Conservation (phyloP, 2,113 vertebrate species). For the Apteryx mantelli region DNA sequence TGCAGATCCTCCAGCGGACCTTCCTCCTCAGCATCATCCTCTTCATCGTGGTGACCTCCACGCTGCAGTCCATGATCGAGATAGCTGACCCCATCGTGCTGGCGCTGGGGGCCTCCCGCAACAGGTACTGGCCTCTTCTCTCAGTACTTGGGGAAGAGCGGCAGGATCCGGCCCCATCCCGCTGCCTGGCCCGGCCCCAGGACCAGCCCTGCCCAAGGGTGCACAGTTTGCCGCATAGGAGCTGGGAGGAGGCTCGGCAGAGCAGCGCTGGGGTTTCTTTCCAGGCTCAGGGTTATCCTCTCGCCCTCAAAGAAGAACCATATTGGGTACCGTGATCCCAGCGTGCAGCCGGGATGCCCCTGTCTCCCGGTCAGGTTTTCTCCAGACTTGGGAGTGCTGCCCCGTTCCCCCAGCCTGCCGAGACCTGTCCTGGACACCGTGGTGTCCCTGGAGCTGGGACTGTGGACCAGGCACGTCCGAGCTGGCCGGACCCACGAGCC, state of each 20-base stretch:
- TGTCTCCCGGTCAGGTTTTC: no score
- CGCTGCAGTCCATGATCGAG: slow-evolving; percentile 89
- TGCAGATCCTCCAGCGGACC: slow-evolving; percentile 85
- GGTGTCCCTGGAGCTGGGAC: neutral
- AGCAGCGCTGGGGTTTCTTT: neutral
- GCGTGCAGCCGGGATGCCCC: neutral
- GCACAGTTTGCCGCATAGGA: no score
- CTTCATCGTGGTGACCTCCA: slow-evolving; percentile 89
- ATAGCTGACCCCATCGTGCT: slow-evolving; percentile 86
- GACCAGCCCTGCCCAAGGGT: no score
- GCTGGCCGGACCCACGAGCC: neutral
- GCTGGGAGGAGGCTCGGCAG: no score
- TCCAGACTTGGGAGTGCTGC: neutral
- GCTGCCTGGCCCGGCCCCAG: no score
- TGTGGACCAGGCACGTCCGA: neutral
- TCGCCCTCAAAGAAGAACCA: neutral
- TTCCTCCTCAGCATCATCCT: slow-evolving; percentile 93
- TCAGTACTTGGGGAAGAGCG: neutral
- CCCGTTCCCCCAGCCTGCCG: neutral
- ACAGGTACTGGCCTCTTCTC: slow-evolving; percentile 67
- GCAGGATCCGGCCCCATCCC: neutral
- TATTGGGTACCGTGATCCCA: no score
- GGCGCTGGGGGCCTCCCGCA: slow-evolving; percentile 84
- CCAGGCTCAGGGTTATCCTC: neutral
- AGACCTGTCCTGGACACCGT: no score